These are phyloP conservation scores for Acanthosepion esculentum DNA, from an alignment of 2,888 invertebrate genomes.

Conservation along the genomic window DNA sequence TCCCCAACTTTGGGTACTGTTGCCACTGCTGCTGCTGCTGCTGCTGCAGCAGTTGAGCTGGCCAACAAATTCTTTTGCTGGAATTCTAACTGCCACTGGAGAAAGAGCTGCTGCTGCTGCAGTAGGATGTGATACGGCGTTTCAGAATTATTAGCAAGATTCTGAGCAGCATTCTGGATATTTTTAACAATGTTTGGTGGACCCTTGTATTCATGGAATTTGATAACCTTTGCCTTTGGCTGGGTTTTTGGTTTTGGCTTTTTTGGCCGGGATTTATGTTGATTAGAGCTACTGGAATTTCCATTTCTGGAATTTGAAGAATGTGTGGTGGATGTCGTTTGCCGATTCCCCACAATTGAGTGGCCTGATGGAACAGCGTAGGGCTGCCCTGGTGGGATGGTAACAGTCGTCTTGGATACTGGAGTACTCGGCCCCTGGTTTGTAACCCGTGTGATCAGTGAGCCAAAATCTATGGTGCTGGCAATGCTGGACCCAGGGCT, in stretches of 20 bases:
- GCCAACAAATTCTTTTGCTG: conserved; percentile 80
- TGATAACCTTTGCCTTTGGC: conserved; percentile 90
- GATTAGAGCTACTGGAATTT: conserved; percentile 56
- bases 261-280: conserved; percentile 76
- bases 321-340: conserved; percentile 51
- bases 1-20: conserved; percentile 34
- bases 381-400: conserved; percentile 47
- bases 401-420: background rate
- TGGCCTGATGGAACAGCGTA: conserved; percentile 44
- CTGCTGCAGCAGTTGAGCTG: conserved; percentile 56
- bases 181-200: conserved; percentile 87
- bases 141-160: conserved; percentile 52
- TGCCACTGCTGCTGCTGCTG: conserved; percentile 50
- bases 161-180: conserved; percentile 54
- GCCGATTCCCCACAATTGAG: conserved; percentile 36
- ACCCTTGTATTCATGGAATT: conserved; percentile 94
- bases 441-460: background rate
- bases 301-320: conserved; percentile 52
- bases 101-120: conserved; percentile 93
- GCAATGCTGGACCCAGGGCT: conserved; percentile 61
- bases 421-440: conserved; percentile 23
- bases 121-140: conserved; percentile 77
- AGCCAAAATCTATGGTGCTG: conserved; percentile 52
- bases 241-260: conserved; percentile 87
- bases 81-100: conserved; percentile 89